Evolutionary conservation across 2,888 invertebrate genomes (phyloP).

Genomic region (Pollenia angustigena): DNA sequence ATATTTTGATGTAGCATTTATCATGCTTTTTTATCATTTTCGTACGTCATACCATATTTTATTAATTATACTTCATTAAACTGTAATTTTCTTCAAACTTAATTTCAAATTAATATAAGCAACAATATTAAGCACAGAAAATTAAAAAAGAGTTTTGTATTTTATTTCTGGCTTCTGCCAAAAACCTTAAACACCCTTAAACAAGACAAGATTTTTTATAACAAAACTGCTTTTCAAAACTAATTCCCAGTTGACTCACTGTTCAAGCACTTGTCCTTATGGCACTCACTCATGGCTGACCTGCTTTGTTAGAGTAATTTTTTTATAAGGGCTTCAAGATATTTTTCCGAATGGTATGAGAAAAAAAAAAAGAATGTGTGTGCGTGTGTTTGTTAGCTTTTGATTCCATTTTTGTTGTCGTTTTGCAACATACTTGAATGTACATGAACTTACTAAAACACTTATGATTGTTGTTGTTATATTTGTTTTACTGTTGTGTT

Average conservation of each 20-base stretch:
- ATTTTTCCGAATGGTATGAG: slow-evolving; percentile 11
- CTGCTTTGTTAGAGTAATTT: slow-evolving; percentile 62
- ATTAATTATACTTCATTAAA: slow-evolving; percentile 38
- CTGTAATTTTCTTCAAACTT: slow-evolving; percentile 4
- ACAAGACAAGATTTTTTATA: neutral
- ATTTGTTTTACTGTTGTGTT: slow-evolving; percentile 38
- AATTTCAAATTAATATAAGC: neutral
- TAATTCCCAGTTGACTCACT: slow-evolving; percentile 51
- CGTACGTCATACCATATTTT: neutral
- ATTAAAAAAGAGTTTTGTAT: neutral
- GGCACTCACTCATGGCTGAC: slow-evolving; percentile 63
- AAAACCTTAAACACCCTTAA: neutral
- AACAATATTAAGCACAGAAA: neutral
- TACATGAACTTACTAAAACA: slow-evolving; percentile 54
- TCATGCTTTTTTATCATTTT: no score
- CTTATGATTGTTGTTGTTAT: slow-evolving; percentile 38
- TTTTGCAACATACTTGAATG: slow-evolving; percentile 40
- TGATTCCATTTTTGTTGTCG: slow-evolving; percentile 7
- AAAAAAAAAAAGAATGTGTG: neutral
- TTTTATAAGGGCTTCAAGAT: slow-evolving; percentile 58
- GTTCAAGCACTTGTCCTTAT: slow-evolving; percentile 54
- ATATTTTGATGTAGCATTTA: no score
- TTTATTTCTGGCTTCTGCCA: neutral
- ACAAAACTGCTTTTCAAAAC: slow-evolving; percentile 28
- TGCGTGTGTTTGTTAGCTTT: slow-evolving; percentile 2